Evolutionary conservation across 1,140 invertebrate species (phyloP).

Genomic region (Drosophila ironensis): DNA sequence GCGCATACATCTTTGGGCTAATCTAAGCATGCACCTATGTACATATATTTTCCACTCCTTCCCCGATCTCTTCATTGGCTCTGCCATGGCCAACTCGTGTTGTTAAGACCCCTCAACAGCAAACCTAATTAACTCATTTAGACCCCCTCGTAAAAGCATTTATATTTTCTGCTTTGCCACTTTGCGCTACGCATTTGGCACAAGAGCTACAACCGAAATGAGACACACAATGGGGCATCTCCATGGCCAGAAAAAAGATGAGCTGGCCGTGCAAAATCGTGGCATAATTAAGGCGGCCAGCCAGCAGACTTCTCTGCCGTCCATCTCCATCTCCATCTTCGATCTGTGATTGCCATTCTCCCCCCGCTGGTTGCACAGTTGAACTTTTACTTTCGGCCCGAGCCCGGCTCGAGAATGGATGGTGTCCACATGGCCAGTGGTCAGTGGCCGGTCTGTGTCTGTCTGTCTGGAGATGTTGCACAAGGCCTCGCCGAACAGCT

Average conservation of each 20-base stretch:
- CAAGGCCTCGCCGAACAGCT: slow-evolving; percentile 30
- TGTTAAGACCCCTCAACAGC: slow-evolving; percentile 24
- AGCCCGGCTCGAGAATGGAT: slow-evolving; percentile 24
- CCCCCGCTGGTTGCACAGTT: slow-evolving; percentile 16
- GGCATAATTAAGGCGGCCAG: slow-evolving; percentile 32
- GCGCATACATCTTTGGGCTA: background rate
- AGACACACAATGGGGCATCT: slow-evolving; percentile 30
- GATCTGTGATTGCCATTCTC: slow-evolving; percentile 24
- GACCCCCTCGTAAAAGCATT: slow-evolving; percentile 38
- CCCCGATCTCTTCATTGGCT: slow-evolving; percentile 22
- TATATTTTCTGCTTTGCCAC: slow-evolving; percentile 31
- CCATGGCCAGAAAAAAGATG: slow-evolving; percentile 53
- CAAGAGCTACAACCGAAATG: slow-evolving; percentile 11
- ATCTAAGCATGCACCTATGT: slow-evolving; percentile 4
- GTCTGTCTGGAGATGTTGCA: slow-evolving; percentile 31
- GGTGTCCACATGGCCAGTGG: slow-evolving; percentile 41
- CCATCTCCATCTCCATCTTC: slow-evolving; percentile 19
- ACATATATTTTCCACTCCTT: slow-evolving; percentile 2
- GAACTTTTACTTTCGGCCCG: slow-evolving; percentile 61
- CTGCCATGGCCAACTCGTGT: slow-evolving; percentile 30
- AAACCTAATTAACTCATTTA: slow-evolving; percentile 54
- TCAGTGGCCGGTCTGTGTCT: slow-evolving; percentile 24
- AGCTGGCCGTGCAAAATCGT: slow-evolving; percentile 43
- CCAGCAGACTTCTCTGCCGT: slow-evolving; percentile 11
- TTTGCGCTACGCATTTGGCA: slow-evolving; percentile 31